These are phyloP conservation scores for Colinus virginianus DNA, from an alignment of 2,113 vertebrate genomes.

Conservation along the genomic window DNA sequence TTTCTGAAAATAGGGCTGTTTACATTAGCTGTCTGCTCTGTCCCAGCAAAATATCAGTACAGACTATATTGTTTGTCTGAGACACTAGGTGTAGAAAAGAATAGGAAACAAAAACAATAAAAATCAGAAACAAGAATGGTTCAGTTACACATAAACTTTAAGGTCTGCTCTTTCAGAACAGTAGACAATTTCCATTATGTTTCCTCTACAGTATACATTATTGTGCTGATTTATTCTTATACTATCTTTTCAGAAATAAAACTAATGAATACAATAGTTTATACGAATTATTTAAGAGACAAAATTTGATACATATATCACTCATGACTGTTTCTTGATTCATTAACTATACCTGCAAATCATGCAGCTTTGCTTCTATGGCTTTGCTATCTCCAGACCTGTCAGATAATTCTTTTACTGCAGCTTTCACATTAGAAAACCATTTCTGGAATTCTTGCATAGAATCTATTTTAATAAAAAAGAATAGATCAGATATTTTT, in stretches of 20 bases:
- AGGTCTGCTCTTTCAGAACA: neutral
- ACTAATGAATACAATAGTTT: accelerated
- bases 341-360: slow-evolving; percentile 84
- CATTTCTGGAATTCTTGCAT: slow-evolving; percentile 89
- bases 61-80: neutral
- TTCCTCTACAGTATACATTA: neutral
- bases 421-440: slow-evolving; percentile 82
- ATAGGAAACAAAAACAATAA: neutral
- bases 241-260: neutral
- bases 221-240: neutral
- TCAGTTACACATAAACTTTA: neutral
- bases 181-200: neutral
- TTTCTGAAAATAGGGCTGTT: neutral
- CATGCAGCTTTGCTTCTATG: slow-evolving; percentile 83
- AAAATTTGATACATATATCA: neutral
- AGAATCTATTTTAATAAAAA: slow-evolving; percentile 80
- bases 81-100: neutral
- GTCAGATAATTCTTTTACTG: slow-evolving; percentile 83
- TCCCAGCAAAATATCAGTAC: neutral
- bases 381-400: slow-evolving; percentile 83
- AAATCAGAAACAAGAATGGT: neutral
- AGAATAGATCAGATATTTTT: neutral
- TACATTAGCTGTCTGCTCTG: neutral
- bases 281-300: neutral
- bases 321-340: neutral